Percentiles rank a stretch among this genome's conserved stretches.
These are phyloP conservation scores for Salminus brasiliensis DNA, from an alignment of 2,113 vertebrate genomes.

Conservation along the genomic window DNA sequence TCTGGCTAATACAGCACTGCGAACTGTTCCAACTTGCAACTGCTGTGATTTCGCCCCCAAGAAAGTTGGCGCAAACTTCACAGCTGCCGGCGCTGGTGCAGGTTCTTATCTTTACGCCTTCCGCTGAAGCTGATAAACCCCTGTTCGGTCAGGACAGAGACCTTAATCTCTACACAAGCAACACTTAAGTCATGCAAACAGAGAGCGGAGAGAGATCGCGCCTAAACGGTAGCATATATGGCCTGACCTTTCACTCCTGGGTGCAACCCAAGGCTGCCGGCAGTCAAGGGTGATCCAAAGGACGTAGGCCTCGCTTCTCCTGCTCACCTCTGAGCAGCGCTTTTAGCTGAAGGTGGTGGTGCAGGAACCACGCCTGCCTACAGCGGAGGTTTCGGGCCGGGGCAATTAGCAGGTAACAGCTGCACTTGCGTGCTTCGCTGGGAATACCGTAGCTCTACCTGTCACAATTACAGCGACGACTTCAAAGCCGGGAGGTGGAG, in stretches of 20 bases:
- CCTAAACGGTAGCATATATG: background rate
- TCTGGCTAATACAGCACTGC: too few species aligned
- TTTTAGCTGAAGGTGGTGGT: too few species aligned
- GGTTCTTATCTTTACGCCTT: background rate
- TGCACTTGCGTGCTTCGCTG: constrained; percentile 7
- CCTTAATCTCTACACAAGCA: background rate
- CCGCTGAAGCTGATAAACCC: background rate
- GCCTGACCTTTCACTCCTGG: background rate
- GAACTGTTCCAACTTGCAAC: background rate
- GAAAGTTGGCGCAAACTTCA: background rate
- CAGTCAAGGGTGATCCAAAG: background rate
- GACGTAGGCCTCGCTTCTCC: background rate
- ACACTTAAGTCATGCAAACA: too few species aligned
- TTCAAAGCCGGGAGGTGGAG: constrained; percentile 37
- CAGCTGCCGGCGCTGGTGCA: background rate
- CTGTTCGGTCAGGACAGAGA: background rate
- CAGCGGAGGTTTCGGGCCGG: background rate
- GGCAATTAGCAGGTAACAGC: constrained; percentile 45
- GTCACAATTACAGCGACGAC: constrained; percentile 27
- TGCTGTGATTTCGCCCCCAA: background rate
- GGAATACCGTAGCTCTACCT: constrained; percentile 38
- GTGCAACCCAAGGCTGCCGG: background rate
- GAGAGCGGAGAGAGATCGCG: background rate
- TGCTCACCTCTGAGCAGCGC: too few species aligned
- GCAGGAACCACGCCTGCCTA: background rate